Conservation (phyloP, 1,140 invertebrate genomes). For the Cephus cinctus region DNA sequence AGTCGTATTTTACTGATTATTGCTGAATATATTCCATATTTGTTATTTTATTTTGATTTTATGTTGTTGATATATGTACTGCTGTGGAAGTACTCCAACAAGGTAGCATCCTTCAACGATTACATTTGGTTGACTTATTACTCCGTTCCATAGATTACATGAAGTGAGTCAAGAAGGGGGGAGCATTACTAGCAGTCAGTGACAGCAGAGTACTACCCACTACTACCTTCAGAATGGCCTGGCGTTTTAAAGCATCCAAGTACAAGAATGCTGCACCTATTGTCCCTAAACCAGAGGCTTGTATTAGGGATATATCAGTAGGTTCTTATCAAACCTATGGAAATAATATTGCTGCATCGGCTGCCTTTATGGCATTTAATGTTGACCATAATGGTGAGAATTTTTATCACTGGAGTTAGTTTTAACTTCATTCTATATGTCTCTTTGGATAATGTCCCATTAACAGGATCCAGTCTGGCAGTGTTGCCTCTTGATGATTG, state of each 20-base stretch:
- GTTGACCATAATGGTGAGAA: constrained; percentile 72
- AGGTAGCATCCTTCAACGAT: too few species aligned
- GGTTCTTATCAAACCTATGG: constrained; percentile 91
- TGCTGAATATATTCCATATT: not conserved
- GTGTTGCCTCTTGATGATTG: constrained; percentile 83
- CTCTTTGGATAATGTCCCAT: constrained; percentile 2
- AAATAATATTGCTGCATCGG: constrained; percentile 90
- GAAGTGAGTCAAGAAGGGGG: constrained; percentile 33
- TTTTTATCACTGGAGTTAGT: too few species aligned
- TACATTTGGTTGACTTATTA: constrained; percentile 5
- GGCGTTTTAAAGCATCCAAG: constrained; percentile 95
- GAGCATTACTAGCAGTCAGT: constrained; percentile 13
- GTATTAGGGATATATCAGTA: constrained; percentile 85
- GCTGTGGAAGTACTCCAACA: not conserved
- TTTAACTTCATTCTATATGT: not conserved
- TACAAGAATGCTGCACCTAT: constrained; percentile 96
- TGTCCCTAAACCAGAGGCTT: constrained; percentile 87
- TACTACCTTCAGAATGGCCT: constrained; percentile 69
- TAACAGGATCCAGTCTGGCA: constrained; percentile 78
- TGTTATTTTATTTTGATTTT: not conserved
- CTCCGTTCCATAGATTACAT: constrained; percentile 43
- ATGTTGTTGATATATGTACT: constrained; percentile 6
- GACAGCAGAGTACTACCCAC: constrained; percentile 19
- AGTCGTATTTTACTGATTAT: not conserved
- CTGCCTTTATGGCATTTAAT: constrained; percentile 91